Base-by-base conservation (phyloP, 1,140 invertebrate genomes). In the Drosophila rhopaloa region DNA sequence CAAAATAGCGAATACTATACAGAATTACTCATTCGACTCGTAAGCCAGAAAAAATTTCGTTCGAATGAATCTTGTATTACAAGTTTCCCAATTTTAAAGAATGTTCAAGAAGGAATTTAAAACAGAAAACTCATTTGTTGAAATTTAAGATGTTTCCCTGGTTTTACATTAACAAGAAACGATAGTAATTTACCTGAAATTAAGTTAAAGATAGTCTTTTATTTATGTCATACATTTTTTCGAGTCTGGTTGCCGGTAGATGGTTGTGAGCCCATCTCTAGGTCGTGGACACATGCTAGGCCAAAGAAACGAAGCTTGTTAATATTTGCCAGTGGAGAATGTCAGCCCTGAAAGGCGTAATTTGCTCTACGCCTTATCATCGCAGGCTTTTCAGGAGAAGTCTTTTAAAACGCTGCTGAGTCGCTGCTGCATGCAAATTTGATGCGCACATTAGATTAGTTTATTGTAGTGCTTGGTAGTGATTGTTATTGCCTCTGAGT, bases 401-500 rank as follows among this genome's bases (percentile, higher is more conserved):
- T 57, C 57, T 75, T 24, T 86, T 81, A 86, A 85, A 62, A 62
- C 61, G 80, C 62, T 29, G 72, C 62, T 57, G 44, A 55, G 51
- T 48, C 14, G 24, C 6, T n/a, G 48, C 60, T n/a, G 48, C 60
- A 59, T 72, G 58, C 50, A 71, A 76, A 79, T 76, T 84, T 73
- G n/a, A 76, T 63, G 54, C 58, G 24, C 32, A 32, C 66, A 82
- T 79, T 88, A 76, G 79, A 72, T 79, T 54, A 73, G 75, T 71
- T 57, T 62, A 63, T 72, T 62, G 58, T 78, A 70, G 59, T 71
- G 59, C 40, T 60, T 51, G 70, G 59, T 51, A 38, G 76, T 79
- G 71, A 79, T 79, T 79, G 77, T 80, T 80, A 70, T 79, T 54
- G 81, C 66, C 73, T 46, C 46, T 57, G 72, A 56, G 63, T 61